Evolutionary conservation across 2,888 invertebrate species (phyloP), one percentile per base, ranked within the genome.

Genomic region (Anorthoa munda): DNA sequence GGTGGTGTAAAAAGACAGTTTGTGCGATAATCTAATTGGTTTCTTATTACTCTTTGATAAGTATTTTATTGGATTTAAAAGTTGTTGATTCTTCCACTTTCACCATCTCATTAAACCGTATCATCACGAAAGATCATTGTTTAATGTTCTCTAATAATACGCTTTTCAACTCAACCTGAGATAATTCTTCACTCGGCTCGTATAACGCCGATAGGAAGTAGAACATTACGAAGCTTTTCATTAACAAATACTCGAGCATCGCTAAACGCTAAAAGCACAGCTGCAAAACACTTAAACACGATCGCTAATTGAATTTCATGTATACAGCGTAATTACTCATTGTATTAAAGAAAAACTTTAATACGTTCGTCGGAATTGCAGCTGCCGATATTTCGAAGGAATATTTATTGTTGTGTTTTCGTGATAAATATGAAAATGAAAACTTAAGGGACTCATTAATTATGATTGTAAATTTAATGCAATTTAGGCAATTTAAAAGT

Each of bases 281-380:
- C 86, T 86, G 85, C 76, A 45, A 69, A 66, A 71, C 67, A 53
- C 46, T 71, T 55, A 63, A 77, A 77, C 65, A 72, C 61, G 71
- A 23, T 69, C 68, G 23, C 75, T 84, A 84, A 84, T 84, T 78
- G 58, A 66, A 77, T 76, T 84, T 85, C 64, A 76, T 73, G 75
- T 82, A 80, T 71, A 75, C 66, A 53, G 18, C 2, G 66, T 67
- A 82, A 83, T 82, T 76, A 82, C 55, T 65, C 23, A 69, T 74
- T 74, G 64, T 26, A 79, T 48, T 65, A n/a, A 79, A 85, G 59
- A 83, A 85, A 83, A 85, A 74, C 58, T 66, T 70, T 56, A 66
- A 79, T 68, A 60, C 46, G 31, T 55, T 63, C 15, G 56, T 71
- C 23, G 39, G 72, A 69, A 75, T 66, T 81, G 69, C 84, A 85